Evolutionary conservation across 2,888 invertebrate genomes (phyloP).

Genomic region (Zelleria hepariella): DNA sequence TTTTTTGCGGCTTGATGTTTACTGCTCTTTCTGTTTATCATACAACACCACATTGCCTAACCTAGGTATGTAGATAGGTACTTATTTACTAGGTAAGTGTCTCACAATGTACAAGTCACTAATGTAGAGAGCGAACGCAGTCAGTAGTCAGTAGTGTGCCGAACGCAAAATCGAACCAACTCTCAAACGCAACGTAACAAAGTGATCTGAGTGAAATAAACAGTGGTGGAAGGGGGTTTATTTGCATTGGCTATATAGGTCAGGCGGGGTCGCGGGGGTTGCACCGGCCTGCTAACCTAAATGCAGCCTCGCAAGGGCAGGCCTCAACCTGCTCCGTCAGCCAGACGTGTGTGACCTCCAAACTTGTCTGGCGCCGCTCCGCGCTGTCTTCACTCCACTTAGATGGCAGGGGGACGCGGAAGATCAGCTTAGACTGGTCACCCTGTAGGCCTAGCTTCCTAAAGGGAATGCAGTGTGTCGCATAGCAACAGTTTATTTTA

Average conservation of each 20-base stretch:
- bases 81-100: no score
- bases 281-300: conserved; percentile 57
- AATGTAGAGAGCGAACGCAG: no score
- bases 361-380: neutral
- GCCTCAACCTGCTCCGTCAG: conserved; percentile 14
- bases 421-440: neutral
- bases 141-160: neutral
- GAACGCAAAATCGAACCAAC: neutral
- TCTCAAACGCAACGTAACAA: neutral
- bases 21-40: no score
- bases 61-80: no score
- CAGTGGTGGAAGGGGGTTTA: neutral
- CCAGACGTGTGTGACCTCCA: neutral
- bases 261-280: conserved; percentile 45
- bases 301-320: conserved; percentile 43
- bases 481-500: no score
- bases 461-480: neutral
- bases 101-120: no score
- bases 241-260: conserved; percentile 29
- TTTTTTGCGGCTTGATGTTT: no score
- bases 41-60: no score
- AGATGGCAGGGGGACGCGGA: neutral
- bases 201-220: neutral
- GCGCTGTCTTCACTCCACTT: neutral
- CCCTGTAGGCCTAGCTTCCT: neutral